Percentiles rank a stretch among this genome's conserved stretches.
phyloP scores from a whole-genome alignment of 2,888 invertebrate genomes.

The Hyposoter dolosus region DNA sequence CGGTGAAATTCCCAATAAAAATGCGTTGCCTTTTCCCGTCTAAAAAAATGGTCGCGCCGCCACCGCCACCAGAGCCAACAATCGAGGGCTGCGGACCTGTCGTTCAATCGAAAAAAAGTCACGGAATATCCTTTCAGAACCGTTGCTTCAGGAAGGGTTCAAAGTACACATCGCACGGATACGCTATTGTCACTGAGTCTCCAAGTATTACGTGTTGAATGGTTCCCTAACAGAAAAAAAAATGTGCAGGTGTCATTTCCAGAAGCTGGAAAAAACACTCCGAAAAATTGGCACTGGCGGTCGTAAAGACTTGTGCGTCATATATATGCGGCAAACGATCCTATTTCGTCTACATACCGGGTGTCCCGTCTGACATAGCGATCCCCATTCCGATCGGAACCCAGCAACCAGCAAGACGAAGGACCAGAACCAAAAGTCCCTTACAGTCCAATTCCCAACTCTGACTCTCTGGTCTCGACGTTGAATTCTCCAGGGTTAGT shows the following conservation, averaged over 20 bases:
- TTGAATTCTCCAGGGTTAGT: too few relatives aligned
- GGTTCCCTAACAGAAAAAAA: conserved; percentile 15
- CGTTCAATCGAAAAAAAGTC: conserved; percentile 12
- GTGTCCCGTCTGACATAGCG: background rate
- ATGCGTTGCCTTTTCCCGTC: conserved; percentile 10
- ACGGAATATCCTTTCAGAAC: background rate
- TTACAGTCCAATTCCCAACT: too few relatives aligned
- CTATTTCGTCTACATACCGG: background rate
- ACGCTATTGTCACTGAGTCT: conserved; percentile 24
- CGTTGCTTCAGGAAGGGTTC: conserved; percentile 1
- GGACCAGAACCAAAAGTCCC: too few relatives aligned
- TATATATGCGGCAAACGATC: conserved; percentile 29
- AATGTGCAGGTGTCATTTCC: conserved; percentile 42
- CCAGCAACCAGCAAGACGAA: too few relatives aligned
- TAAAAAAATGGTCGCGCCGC: background rate
- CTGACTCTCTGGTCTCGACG: too few relatives aligned
- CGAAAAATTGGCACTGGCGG: conserved; percentile 50
- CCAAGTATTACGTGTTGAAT: background rate
- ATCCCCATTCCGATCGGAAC: too few relatives aligned
- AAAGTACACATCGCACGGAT: conserved; percentile 13
- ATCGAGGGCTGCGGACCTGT: conserved; percentile 19
- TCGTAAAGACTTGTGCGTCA: conserved; percentile 39
- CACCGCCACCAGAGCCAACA: background rate
- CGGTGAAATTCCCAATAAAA: background rate
- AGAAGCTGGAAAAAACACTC: conserved; percentile 44